A percentile compares a stretch with the other conserved stretches of the same genome.
These are phyloP conservation scores for Stichopus chloronotus DNA, from an alignment of 35 echinoderm and acorn worm genomes.

Conservation along the genomic window DNA sequence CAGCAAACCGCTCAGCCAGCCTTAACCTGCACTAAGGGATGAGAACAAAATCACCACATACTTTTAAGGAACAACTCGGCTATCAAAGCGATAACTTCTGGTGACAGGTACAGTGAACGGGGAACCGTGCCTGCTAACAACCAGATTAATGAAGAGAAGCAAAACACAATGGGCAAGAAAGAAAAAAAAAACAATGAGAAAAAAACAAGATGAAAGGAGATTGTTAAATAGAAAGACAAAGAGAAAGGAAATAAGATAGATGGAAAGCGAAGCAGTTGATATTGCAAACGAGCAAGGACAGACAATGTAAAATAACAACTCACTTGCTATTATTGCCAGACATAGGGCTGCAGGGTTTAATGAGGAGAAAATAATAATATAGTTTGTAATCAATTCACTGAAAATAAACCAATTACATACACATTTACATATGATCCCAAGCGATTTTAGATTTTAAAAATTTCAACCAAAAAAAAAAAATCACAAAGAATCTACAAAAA, in stretches of 20 bases:
- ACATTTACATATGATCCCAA: too few relatives aligned
- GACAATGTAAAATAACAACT: conserved; percentile 68
- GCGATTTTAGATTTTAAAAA: too few relatives aligned
- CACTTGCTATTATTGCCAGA: conserved; percentile 95
- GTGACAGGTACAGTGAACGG: not conserved
- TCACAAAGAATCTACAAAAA: too few relatives aligned
- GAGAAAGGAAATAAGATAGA: not conserved
- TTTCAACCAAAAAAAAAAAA: too few relatives aligned
- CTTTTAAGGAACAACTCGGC: too few relatives aligned
- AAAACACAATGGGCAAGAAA: not conserved
- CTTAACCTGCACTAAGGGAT: too few relatives aligned
- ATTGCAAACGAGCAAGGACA: conserved; percentile 24
- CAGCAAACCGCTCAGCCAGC: too few relatives aligned
- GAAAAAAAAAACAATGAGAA: not conserved
- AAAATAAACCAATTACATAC: too few relatives aligned
- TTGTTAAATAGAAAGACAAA: not conserved
- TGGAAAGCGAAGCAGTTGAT: not conserved
- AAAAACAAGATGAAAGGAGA: not conserved
- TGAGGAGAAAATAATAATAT: conserved; percentile 22
- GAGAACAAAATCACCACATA: too few relatives aligned
- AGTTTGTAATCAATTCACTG: not conserved
- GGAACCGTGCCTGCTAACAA: not conserved
- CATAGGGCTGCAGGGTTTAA: conserved; percentile 69
- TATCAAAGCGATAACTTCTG: not conserved
- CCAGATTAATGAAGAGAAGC: not conserved